Evolutionary conservation across 2,888 invertebrate genomes (phyloP).

Genomic region (Rhingia campestris): DNA sequence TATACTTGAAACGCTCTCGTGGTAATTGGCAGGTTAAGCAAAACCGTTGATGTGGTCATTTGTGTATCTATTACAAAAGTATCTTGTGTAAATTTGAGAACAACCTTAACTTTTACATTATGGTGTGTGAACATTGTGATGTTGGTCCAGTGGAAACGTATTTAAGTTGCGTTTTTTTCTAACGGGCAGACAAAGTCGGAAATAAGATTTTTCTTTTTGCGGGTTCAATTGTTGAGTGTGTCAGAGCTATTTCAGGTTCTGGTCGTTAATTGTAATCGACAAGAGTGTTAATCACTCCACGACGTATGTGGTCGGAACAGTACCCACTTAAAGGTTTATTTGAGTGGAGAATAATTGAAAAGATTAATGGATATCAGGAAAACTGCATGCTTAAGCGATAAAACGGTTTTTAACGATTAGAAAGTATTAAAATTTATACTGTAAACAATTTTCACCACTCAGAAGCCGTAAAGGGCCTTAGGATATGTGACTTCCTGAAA

Average conservation of each 20-base stretch:
- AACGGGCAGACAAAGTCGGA: constrained; percentile 13
- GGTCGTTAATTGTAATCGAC: background rate
- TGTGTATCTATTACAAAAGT: constrained; percentile 15
- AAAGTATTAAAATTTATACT: too few species aligned
- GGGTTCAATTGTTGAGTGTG: background rate
- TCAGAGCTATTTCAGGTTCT: background rate
- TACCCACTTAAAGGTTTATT: too few species aligned
- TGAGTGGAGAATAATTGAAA: too few species aligned
- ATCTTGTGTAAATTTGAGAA: background rate
- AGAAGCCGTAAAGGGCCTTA: too few species aligned
- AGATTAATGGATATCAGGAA: too few species aligned
- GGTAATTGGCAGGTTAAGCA: constrained; percentile 19
- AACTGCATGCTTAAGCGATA: too few species aligned
- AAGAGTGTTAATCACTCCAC: too few species aligned
- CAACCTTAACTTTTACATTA: background rate
- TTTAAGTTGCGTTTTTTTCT: constrained; percentile 13
- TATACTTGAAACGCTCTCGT: background rate
- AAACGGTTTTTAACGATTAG: too few species aligned
- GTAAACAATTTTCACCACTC: too few species aligned
- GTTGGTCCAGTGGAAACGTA: constrained; percentile 17
- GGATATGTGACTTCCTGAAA: too few species aligned
- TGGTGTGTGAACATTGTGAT: constrained; percentile 9
- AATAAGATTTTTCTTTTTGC: constrained; percentile 14
- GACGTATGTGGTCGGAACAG: too few species aligned
- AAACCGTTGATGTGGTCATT: constrained; percentile 1